Percentiles rank a stretch among this genome's conserved stretches.
These are phyloP conservation scores for Heliconius eleuchia DNA, from an alignment of 1,140 invertebrate genomes.

Conservation along the genomic window DNA sequence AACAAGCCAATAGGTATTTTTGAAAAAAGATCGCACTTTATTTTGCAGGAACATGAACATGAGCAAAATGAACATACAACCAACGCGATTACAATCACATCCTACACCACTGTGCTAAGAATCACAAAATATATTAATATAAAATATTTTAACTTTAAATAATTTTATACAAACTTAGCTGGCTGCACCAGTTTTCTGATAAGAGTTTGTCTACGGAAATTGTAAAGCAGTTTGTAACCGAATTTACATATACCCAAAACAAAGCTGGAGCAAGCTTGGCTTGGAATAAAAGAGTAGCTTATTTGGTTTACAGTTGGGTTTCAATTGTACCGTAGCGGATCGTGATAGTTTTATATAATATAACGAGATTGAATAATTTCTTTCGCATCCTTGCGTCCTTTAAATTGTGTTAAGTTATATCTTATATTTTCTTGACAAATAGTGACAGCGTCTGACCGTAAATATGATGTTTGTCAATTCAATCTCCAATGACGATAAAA, in stretches of 20 bases:
- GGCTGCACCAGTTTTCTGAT: conserved; percentile 5
- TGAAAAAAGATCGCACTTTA: too few species aligned
- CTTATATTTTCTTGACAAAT: neutral
- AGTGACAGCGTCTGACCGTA: too few species aligned
- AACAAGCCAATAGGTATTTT: too few species aligned
- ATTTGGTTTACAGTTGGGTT: conserved; percentile 23
- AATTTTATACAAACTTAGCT: conserved; percentile 12
- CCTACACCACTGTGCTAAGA: too few species aligned
- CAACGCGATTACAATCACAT: too few species aligned
- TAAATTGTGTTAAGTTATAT: neutral
- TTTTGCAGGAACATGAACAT: too few species aligned
- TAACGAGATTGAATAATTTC: neutral
- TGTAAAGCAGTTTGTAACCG: conserved; percentile 20
- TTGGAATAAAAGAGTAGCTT: conserved; percentile 18
- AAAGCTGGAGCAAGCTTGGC: conserved; percentile 16
- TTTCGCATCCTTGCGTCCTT: neutral
- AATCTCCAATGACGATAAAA: too few species aligned
- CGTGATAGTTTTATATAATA: conserved; percentile 21
- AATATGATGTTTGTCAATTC: too few species aligned
- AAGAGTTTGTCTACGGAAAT: conserved; percentile 12
- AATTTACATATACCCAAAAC: conserved; percentile 23
- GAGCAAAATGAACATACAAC: too few species aligned
- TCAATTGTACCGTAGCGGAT: conserved; percentile 8
- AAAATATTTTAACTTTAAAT: neutral
- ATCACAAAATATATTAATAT: neutral